These are phyloP conservation scores for Eristalis intricaria DNA, from an alignment of 2,888 invertebrate genomes.

Conservation along the genomic window DNA sequence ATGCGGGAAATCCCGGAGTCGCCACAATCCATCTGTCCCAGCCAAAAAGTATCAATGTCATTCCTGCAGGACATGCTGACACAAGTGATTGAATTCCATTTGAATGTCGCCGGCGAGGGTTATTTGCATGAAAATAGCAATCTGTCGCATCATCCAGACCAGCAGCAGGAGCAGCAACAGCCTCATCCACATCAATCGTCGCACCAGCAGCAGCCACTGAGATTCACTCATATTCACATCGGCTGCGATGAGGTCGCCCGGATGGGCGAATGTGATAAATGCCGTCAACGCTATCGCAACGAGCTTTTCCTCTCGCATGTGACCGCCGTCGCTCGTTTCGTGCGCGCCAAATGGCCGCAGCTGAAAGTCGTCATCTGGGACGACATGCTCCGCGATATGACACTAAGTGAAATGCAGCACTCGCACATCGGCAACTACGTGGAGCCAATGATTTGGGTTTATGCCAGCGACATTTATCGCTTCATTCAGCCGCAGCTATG, in stretches of 20 bases:
- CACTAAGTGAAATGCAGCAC: conserved; percentile 84
- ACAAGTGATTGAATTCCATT: conserved; percentile 83
- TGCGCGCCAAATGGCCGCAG: conserved; percentile 84
- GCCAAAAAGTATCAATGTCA: conserved; percentile 84
- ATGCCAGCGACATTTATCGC: conserved; percentile 87
- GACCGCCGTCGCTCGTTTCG: conserved; percentile 83
- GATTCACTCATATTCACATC: conserved; percentile 85
- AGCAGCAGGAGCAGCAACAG: conserved; percentile 49
- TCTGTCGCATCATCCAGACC: conserved; percentile 51
- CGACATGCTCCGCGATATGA: conserved; percentile 88
- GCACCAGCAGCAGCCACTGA: conserved; percentile 73
- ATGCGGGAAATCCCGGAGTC: conserved; percentile 86
- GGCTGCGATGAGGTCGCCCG: conserved; percentile 89
- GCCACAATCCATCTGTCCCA: conserved; percentile 88
- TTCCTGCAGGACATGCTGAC: conserved; percentile 86
- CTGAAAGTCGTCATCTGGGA: conserved; percentile 89
- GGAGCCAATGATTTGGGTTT: conserved; percentile 92
- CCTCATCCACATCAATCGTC: conserved; percentile 41
- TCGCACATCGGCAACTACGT: conserved; percentile 86
- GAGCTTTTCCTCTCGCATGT: conserved; percentile 86
- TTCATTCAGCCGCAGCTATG: conserved; percentile 83
- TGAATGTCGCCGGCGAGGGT: conserved; percentile 72
- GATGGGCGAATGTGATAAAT: conserved; percentile 86
- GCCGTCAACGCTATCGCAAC: conserved; percentile 82
- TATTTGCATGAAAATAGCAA: conserved; percentile 57